A percentile compares a stretch with the other conserved stretches of the same genome.
Conservation (phyloP, 2,888 invertebrate genomes). For the Tipula helvola region DNA sequence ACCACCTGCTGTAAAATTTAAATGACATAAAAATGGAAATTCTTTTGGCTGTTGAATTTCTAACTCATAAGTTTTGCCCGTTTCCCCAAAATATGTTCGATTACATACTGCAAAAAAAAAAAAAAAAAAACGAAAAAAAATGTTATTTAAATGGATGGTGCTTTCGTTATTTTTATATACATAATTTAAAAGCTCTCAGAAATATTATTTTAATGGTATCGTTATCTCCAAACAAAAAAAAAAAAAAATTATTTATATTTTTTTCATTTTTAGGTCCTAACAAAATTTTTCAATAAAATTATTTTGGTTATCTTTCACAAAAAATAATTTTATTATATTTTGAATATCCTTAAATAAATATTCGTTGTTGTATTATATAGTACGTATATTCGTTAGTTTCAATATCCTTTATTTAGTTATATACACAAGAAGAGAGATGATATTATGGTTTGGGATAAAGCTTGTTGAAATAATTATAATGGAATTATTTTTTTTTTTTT, state of each 20-base stretch:
- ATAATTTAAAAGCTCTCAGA: not conserved
- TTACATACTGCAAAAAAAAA: slow-evolving; percentile 57
- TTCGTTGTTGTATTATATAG: not conserved
- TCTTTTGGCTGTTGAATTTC: slow-evolving; percentile 63
- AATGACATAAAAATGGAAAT: slow-evolving; percentile 66
- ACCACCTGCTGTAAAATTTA: slow-evolving; percentile 73
- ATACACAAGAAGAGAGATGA: not conserved
- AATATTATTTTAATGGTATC: not conserved
- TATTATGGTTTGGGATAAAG: not conserved
- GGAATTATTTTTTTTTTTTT: not conserved
- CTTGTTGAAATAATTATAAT: not conserved
- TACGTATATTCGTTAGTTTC: not conserved
- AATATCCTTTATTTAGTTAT: not conserved
- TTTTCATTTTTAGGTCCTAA: not conserved
- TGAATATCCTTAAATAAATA: not conserved
- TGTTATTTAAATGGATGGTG: not conserved
- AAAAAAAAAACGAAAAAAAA: not conserved
- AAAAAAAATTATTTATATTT: too few relatives aligned
- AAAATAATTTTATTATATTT: not conserved
- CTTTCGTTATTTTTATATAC: not conserved
- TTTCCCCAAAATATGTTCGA: slow-evolving; percentile 69
- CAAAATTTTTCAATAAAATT: not conserved
- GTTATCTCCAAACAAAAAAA: not conserved
- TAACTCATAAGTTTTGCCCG: slow-evolving; percentile 66
- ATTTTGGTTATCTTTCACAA: not conserved